Evolutionary conservation across 2,888 invertebrate species (phyloP).

Genomic region (Pimpla rufipes): DNA sequence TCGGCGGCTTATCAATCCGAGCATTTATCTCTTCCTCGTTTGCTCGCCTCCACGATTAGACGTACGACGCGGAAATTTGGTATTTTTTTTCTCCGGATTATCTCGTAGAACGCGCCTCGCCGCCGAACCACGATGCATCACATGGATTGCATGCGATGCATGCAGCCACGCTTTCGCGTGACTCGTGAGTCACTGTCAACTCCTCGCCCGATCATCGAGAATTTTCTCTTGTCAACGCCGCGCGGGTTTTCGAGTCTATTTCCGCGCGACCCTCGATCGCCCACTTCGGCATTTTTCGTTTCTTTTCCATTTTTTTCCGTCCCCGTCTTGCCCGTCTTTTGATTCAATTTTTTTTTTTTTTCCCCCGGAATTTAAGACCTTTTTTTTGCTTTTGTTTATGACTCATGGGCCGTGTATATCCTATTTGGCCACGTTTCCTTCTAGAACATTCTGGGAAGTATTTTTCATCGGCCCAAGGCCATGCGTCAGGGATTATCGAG

Average conservation of each 20-base stretch:
- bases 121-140: slow-evolving; percentile 41
- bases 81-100: slow-evolving; percentile 18
- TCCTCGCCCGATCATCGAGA: slow-evolving; percentile 62
- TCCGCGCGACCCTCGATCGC: background rate
- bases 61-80: background rate
- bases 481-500: background rate
- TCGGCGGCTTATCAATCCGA: background rate
- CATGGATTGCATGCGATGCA: slow-evolving; percentile 47
- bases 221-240: slow-evolving; percentile 20
- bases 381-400: slow-evolving; percentile 1
- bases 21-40: slow-evolving; percentile 13
- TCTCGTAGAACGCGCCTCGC: slow-evolving; percentile 29
- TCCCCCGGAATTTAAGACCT: background rate
- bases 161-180: slow-evolving; percentile 77
- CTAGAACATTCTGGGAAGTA: background rate
- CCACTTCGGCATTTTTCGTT: background rate
- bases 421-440: background rate
- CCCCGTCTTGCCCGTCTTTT: background rate
- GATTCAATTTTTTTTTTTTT: background rate
- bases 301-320: background rate
- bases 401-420: background rate
- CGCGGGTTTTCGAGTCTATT: slow-evolving; percentile 11
- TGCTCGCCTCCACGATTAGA: background rate
- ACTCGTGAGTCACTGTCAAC: slow-evolving; percentile 80
- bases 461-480: background rate